A percentile compares a stretch with the other conserved stretches of the same genome.
Conservation (phyloP, 2,797 vertebrate genomes). For the Columba guinea region DNA sequence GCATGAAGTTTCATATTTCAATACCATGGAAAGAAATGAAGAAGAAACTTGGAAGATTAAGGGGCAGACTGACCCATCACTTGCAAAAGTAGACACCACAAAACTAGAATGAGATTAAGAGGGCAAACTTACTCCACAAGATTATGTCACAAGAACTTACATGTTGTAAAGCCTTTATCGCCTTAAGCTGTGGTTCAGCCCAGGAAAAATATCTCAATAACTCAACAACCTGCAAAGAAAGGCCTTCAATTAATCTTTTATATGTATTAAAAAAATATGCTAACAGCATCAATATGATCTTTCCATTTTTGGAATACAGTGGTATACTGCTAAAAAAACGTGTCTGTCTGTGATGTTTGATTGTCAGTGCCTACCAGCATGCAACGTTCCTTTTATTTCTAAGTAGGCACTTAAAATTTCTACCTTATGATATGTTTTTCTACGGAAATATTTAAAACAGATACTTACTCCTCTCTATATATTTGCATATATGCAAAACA, state of each 20-base stretch:
- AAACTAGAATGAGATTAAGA: background rate
- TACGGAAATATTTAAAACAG: background rate
- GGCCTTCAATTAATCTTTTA: background rate
- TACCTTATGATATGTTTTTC: background rate
- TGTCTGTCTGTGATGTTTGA: background rate
- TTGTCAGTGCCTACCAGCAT: background rate
- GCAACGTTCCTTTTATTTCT: background rate
- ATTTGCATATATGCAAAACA: background rate
- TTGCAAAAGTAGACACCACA: background rate
- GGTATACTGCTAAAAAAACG: background rate
- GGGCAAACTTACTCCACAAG: background rate
- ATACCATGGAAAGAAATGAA: background rate
- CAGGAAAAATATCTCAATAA: conserved; percentile 98
- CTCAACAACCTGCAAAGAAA: conserved; percentile 89
- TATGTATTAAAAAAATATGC: background rate
- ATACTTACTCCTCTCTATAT: background rate
- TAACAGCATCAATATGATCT: background rate
- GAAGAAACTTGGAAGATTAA: background rate
- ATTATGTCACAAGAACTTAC: conserved; percentile 80
- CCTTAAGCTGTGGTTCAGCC: conserved; percentile 97
- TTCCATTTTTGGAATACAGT: background rate
- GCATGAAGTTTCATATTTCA: background rate
- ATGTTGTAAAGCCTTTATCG: conserved; percentile 96
- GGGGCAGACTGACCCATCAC: background rate
- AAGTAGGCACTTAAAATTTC: background rate